phyloP scores from a whole-genome alignment of 2,888 invertebrate genomes.

The Trissolcus japonicus region DNA sequence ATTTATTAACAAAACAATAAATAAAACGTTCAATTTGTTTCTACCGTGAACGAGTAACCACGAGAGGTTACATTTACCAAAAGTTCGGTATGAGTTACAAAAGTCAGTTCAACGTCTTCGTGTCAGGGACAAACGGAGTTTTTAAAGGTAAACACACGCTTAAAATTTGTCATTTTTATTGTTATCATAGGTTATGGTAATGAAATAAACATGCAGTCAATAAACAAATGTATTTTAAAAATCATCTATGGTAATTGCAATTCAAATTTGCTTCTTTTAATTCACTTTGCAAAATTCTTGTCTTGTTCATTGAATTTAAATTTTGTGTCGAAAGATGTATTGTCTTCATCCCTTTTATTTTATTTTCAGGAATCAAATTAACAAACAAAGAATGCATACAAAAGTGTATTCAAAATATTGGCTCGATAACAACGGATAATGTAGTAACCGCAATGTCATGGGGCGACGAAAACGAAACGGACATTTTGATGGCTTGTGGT shows the following conservation, averaged over 20 bases:
- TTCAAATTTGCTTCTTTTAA: too few relatives aligned
- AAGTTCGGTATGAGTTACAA: conserved; percentile 30
- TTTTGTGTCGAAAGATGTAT: too few relatives aligned
- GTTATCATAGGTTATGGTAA: conserved; percentile 13
- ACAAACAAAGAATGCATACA: conserved; percentile 59
- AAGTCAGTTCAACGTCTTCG: conserved; percentile 36
- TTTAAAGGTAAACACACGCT: conserved; percentile 32
- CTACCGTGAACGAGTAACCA: too few relatives aligned
- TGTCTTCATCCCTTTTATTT: not conserved
- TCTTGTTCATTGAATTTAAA: too few relatives aligned
- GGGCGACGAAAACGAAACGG: conserved; percentile 80
- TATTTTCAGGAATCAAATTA: conserved; percentile 63
- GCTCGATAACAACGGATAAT: conserved; percentile 79
- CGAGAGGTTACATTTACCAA: too few relatives aligned
- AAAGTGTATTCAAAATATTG: conserved; percentile 79
- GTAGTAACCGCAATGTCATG: conserved; percentile 84
- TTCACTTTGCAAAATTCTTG: too few relatives aligned
- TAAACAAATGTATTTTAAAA: too few relatives aligned
- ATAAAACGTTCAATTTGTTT: too few relatives aligned
- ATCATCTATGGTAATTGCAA: too few relatives aligned
- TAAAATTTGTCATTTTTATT: too few relatives aligned
- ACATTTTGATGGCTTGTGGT: conserved; percentile 81
- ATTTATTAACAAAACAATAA: too few relatives aligned
- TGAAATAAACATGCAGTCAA: not conserved
- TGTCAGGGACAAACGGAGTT: conserved; percentile 36